Evolutionary conservation across 2,797 vertebrate genomes (phyloP), one percentile per base, ranked within the genome.

Genomic region (Malurus leucopterus): DNA sequence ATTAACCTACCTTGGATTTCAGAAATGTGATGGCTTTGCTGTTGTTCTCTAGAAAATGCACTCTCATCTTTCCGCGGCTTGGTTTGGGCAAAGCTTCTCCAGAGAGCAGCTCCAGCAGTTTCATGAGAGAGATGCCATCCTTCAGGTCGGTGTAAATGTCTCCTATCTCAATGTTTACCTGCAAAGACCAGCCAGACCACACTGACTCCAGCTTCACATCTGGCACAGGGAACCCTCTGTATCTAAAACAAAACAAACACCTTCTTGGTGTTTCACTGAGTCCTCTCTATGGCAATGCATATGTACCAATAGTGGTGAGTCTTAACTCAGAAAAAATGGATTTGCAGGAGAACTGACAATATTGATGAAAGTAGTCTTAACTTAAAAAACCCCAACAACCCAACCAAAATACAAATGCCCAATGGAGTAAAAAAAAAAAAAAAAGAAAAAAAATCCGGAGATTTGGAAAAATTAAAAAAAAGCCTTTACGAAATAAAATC

Each of bases 11-110:
- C 98, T 99, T 98, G 84, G 97, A 97, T 95, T 98, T 98, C 72
- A 99, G 97, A 96, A 99, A 99, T 67, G 93, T 95, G 81, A 99
- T 98, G 58, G 98, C 98, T 70, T 97, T 98, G 97, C 98, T 98
- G 96, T 98, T 99, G 97, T 99, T 99, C 92, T 99, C 98, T 71
- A 99, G 96, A 86, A 97, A 99, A 97, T 98, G 98, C 30, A 98
- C 98, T 3, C 98, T 96, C 89, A 99, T 96, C 22, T 67, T 97
- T 38, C 98, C 97, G 21, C 74, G 89, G 94, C 96, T 98, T 2
- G 98, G 98, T 3, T 84, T 95, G 14, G 97, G 97, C 86, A 99
- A 94, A 59, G 77, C 79, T 71, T 98, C 97, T 34, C 95, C 97
- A 13, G 98, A 98, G 80, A 99, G 98, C 71, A 99, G 95, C 95